Base-by-base conservation (phyloP, 2,888 invertebrate species). In the Brachylomia viminalis region DNA sequence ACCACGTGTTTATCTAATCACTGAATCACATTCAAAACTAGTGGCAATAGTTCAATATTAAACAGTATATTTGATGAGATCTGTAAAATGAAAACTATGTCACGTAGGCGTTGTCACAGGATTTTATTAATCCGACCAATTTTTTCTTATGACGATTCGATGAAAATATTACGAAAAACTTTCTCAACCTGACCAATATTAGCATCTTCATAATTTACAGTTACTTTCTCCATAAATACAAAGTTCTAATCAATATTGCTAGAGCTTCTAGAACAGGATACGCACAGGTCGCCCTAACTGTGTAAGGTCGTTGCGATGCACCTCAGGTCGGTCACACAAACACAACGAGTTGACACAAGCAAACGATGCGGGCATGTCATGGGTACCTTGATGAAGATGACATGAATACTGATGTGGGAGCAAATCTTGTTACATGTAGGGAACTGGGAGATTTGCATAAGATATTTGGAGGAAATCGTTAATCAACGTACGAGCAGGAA, bases 291-390 rank as follows among this genome's bases (percentile, higher is more conserved):
- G 69, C 82, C 82, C 88, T 81, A 87, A 87, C 87, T 83, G 84
- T 86, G 81, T 82, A 83, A 88, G 88, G 86, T 88, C 83, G 90
- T 95, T 95, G 87, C 83, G 84, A 95, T 94, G 92, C 94, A 89
- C 72, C 90, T 92, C 94, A 92, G 91, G 93, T 91, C 87, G 86
- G 81, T 86, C 87, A 91, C 91, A 92, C 93, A 94, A 90, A 91
- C 91, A 90, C 85, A 78, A 78, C 86, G 82, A 88, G 93, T 94
- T 93, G 92, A 93, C 93, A 93, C 90, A 92, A 88, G 92, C 93
- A 92, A 94, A 93, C 93, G 91, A 94, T 92, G 92, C 94, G 91
- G 91, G 92, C 84, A 87, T 89, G 91, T 91, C 90, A 90, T 89
- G 86, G 90, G 89, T 91, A 88, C 90, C 89, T 89, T 92, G 87